These are phyloP conservation scores for Lagenorhynchus albirostris DNA, from an alignment of 2,113 vertebrate genomes.

Conservation along the genomic window DNA sequence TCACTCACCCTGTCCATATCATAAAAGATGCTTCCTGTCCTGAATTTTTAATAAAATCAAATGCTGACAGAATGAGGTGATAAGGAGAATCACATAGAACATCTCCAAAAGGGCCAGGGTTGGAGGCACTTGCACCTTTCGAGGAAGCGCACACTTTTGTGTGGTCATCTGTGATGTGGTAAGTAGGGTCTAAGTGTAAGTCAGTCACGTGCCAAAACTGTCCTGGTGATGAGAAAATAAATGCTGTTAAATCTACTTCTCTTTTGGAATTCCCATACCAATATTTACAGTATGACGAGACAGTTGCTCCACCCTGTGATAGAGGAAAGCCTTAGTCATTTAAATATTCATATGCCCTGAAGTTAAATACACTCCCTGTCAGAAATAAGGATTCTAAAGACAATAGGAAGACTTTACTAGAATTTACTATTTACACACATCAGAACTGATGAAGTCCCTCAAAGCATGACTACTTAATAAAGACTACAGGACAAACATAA, in stretches of 20 bases:
- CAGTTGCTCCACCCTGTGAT: background rate
- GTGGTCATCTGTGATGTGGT: conserved; percentile 89
- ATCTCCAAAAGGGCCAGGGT: conserved; percentile 92
- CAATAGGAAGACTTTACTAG: background rate
- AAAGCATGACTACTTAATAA: background rate
- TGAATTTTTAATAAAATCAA: conserved; percentile 88
- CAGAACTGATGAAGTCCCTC: background rate
- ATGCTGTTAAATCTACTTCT: conserved; percentile 54
- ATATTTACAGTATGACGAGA: background rate
- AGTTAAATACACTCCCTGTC: background rate
- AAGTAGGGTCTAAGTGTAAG: conserved; percentile 95
- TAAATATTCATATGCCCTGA: background rate
- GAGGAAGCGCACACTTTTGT: conserved; percentile 95
- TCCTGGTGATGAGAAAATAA: conserved; percentile 82
- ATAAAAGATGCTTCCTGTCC: conserved; percentile 89
- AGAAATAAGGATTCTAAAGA: background rate
- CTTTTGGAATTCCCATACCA: background rate
- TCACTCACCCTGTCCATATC: conserved; percentile 97
- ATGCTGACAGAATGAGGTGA: conserved; percentile 93
- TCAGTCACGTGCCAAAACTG: conserved; percentile 97
- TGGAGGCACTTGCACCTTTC: conserved; percentile 87
- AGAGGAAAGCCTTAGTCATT: background rate
- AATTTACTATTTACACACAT: background rate
- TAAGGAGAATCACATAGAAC: conserved; percentile 96
- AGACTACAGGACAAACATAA: background rate